phyloP scores from a whole-genome alignment of 2,888 invertebrate genomes.

The Theretra japonica region DNA sequence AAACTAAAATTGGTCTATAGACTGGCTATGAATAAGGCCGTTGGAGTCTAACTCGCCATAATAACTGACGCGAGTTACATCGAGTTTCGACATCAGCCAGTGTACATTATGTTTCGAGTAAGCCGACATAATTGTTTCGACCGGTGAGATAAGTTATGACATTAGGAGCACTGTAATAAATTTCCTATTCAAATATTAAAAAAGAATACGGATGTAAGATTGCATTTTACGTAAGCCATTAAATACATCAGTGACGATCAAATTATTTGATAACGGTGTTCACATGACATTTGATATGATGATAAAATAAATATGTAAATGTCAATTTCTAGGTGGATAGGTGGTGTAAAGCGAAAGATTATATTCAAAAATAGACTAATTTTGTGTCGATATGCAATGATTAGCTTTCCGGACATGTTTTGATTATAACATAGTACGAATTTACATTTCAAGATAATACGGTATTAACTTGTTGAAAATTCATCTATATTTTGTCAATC shows the following conservation, averaged over 20 bases:
- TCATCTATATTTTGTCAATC: not conserved
- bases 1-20: no score
- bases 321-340: not conserved
- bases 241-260: not conserved
- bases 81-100: no score
- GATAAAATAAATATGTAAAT: not conserved
- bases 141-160: no score
- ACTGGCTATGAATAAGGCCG: no score
- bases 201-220: not conserved
- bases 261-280: not conserved
- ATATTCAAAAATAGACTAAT: not conserved
- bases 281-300: constrained; percentile 13
- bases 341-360: not conserved
- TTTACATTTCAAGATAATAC: constrained; percentile 1
- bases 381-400: not conserved
- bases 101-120: no score
- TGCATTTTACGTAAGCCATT: not conserved
- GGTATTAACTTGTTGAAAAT: not conserved
- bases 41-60: no score
- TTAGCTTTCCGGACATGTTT: constrained; percentile 8
- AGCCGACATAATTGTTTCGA: no score
- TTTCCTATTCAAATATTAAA: not conserved
- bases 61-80: no score
- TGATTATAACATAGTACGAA: not conserved
- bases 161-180: no score